phyloP scores from a whole-genome alignment of 2,888 invertebrate species.

The Lithophane ornitopus region DNA sequence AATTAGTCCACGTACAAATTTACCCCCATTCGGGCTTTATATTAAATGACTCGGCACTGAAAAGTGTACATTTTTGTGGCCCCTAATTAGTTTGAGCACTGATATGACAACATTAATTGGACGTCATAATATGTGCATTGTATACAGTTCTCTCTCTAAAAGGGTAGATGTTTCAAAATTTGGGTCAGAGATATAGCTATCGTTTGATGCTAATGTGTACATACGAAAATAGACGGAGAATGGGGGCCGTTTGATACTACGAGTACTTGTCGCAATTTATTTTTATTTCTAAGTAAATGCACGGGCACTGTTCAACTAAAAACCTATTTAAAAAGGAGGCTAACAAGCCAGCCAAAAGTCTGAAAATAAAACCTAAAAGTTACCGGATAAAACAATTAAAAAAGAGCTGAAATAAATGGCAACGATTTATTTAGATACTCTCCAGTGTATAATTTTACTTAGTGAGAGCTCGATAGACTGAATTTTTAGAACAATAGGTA shows the following conservation, averaged over 20 bases:
- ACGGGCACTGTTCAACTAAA: neutral
- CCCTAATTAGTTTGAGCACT: constrained; percentile 42
- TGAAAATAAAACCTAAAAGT: neutral
- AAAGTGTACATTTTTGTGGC: constrained; percentile 58
- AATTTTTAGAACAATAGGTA: constrained; percentile 39
- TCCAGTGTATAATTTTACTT: constrained; percentile 19
- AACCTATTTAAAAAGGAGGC: neutral
- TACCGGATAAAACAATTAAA: constrained; percentile 4
- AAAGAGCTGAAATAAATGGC: constrained; percentile 1
- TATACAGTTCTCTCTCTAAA: constrained; percentile 27
- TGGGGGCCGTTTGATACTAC: constrained; percentile 14
- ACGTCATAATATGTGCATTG: constrained; percentile 44
- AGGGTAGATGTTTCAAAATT: constrained; percentile 25
- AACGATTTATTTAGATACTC: constrained; percentile 16
- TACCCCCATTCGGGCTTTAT: constrained; percentile 66
- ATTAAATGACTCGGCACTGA: constrained; percentile 54
- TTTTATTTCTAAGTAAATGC: neutral
- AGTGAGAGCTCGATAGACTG: constrained; percentile 15
- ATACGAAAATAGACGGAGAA: constrained; percentile 33
- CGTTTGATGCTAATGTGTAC: constrained; percentile 23
- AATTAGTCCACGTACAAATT: constrained; percentile 83
- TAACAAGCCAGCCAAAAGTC: neutral
- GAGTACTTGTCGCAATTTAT: constrained; percentile 4
- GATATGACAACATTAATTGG: constrained; percentile 51
- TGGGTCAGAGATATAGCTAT: constrained; percentile 38